A percentile compares a stretch with the other conserved stretches of the same genome.
Conservation (phyloP, 2,888 invertebrate species). For the Elysia crispata region DNA sequence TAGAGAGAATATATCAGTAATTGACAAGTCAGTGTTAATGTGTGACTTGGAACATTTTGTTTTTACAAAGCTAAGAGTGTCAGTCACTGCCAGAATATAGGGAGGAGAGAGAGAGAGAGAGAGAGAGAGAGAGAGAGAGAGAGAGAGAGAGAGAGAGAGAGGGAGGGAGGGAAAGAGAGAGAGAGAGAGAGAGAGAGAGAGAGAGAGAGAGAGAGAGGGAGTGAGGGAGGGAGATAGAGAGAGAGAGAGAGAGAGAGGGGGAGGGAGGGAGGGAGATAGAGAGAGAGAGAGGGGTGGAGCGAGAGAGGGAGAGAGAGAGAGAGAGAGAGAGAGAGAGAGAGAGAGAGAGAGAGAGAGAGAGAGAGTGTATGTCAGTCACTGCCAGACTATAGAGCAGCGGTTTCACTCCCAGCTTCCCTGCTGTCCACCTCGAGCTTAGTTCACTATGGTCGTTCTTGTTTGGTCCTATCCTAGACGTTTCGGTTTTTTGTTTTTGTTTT, state of each 20-base stretch:
- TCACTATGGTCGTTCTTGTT: too few relatives aligned
- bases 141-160: constrained; percentile 11
- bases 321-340: constrained; percentile 40
- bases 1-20: too few relatives aligned
- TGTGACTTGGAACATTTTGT: too few relatives aligned
- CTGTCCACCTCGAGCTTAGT: too few relatives aligned
- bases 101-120: constrained; percentile 22
- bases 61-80: neutral
- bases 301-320: constrained; percentile 21
- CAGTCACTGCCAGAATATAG: neutral
- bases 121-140: constrained; percentile 1
- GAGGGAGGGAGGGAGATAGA: constrained; percentile 6
- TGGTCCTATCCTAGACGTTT: too few relatives aligned
- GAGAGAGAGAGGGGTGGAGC: too few relatives aligned
- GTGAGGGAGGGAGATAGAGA: too few relatives aligned
- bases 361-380: too few relatives aligned
- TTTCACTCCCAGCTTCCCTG: too few relatives aligned
- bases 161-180: neutral
- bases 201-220: constrained; percentile 9
- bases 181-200: neutral
- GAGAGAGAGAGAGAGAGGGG: neutral
- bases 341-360: constrained; percentile 20
- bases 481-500: too few relatives aligned
- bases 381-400: too few relatives aligned
- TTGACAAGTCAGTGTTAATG: too few relatives aligned